Evolutionary conservation across 2,888 invertebrate species (phyloP), one percentile per base, ranked within the genome.

Genomic region (Ennomos fuscantarius): DNA sequence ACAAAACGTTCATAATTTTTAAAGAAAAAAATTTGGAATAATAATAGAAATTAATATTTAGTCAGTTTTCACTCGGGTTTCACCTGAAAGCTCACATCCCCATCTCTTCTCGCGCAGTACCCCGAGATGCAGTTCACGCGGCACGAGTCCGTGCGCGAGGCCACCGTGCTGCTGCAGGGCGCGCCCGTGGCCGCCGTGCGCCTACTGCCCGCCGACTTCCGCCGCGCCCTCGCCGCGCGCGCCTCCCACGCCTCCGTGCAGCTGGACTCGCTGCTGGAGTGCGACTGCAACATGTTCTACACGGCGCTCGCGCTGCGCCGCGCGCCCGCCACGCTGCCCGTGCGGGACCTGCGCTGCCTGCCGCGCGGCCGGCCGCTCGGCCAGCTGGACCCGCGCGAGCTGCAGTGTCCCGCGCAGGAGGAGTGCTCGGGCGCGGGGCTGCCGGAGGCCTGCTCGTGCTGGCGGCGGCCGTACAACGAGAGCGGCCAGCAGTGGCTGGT

Each of bases 201-300:
- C 49, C 13, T 37, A 9, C n/a, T 8, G 10, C 52, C 35, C 13
- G 55, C 61, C 12, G 44, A 52, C 48, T 45, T 33, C 46, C n/a
- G 31, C 9, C 1, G 33, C 43, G 10, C 8, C 13, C 31, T 11
- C 40, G 40, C 1, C 11, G 11, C 3, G 33, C 11, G 10, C n/a
- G n/a, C 10, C 13, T 34, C 32, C 12, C 33, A n/a, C 46, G 11
- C 15, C 34, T 1, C 15, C n/a, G 13, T 62, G 9, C 32, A n/a
- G 6, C 9, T 68, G 11, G 10, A 33, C 12, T 9, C 15, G n/a
- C 13, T 34, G 11, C 53, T 68, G 6, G 8, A 1, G 0, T 71
- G 68, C 58, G 65, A 71, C 66, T 71, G 70, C 55, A 2, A 13
- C 34, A 43, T 61, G 51, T 66, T 59, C 63, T 63, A 61, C 59